Evolutionary conservation across 2,797 vertebrate genomes (phyloP).

Genomic region (Squalus acanthias): DNA sequence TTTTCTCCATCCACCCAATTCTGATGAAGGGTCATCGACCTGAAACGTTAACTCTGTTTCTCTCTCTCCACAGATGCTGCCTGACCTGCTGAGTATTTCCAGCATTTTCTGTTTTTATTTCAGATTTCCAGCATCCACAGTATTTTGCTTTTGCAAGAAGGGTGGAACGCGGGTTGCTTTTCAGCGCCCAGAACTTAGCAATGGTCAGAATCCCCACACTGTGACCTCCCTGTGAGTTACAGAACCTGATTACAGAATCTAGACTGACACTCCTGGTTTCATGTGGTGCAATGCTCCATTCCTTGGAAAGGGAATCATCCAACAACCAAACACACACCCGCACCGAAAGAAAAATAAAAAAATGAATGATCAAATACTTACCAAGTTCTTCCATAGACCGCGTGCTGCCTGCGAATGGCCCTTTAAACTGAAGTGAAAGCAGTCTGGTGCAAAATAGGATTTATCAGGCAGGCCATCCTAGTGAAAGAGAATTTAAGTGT

Average conservation of each 20-base stretch:
- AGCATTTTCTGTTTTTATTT: too few species aligned
- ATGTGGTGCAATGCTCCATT: too few species aligned
- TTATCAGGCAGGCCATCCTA: slow-evolving; percentile 57
- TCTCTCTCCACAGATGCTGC: too few species aligned
- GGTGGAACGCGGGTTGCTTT: neutral
- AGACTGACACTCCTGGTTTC: neutral
- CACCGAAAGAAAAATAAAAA: neutral
- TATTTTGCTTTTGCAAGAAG: neutral
- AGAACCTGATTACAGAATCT: neutral
- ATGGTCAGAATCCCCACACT: neutral
- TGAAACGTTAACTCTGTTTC: too few species aligned
- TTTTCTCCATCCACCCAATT: neutral
- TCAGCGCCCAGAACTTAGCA: neutral
- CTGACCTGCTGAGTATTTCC: too few species aligned
- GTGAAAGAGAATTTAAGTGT: neutral
- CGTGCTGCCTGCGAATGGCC: slow-evolving; percentile 52
- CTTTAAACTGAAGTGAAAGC: slow-evolving; percentile 63
- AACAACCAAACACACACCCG: neutral
- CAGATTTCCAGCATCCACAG: too few species aligned
- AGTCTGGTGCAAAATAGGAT: slow-evolving; percentile 65
- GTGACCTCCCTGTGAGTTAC: neutral
- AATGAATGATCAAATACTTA: slow-evolving; percentile 45
- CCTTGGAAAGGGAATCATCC: neutral
- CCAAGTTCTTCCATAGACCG: slow-evolving; percentile 65
- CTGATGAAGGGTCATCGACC: too few species aligned